Evolutionary conservation across 2,888 invertebrate species (phyloP).

Genomic region (Hydrotaea diabolus): DNA sequence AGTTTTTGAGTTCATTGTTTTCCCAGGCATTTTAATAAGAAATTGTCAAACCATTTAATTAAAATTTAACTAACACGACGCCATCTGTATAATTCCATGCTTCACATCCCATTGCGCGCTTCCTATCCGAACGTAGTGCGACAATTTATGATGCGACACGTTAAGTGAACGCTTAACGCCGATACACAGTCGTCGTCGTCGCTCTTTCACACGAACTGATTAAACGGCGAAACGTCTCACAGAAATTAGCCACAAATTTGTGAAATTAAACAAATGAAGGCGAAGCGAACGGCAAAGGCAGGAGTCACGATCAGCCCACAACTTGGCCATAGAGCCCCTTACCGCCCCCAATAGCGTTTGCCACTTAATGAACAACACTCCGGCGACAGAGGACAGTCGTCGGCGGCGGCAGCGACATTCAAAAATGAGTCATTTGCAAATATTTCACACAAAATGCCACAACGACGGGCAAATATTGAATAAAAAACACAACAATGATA

Average conservation of each 20-base stretch:
- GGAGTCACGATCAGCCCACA: neutral
- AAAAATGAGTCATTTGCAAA: conserved; percentile 64
- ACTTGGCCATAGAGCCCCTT: no score
- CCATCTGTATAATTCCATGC: conserved; percentile 21
- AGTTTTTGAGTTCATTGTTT: conserved; percentile 64
- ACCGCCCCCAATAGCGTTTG: neutral
- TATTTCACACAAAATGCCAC: conserved; percentile 30
- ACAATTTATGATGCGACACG: conserved; percentile 18
- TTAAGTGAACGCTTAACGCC: conserved; percentile 11
- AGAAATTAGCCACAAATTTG: conserved; percentile 37
- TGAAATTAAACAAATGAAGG: conserved; percentile 8
- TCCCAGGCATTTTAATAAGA: conserved; percentile 74
- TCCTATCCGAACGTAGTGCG: neutral
- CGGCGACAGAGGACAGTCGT: neutral
- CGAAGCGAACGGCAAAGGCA: neutral
- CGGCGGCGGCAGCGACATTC: neutral
- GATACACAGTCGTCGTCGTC: conserved; percentile 11
- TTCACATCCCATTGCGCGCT: neutral
- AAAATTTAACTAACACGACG: conserved; percentile 67
- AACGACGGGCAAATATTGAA: conserved; percentile 39
- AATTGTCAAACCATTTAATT: conserved; percentile 72
- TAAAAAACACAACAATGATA: conserved; percentile 52
- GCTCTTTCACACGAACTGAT: conserved; percentile 44
- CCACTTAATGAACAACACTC: neutral
- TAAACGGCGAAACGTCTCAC: conserved; percentile 48